A percentile compares a stretch with the other conserved stretches of the same genome.
phyloP scores from a whole-genome alignment of 2,888 invertebrate genomes.

The Drosophila fungiperda region DNA sequence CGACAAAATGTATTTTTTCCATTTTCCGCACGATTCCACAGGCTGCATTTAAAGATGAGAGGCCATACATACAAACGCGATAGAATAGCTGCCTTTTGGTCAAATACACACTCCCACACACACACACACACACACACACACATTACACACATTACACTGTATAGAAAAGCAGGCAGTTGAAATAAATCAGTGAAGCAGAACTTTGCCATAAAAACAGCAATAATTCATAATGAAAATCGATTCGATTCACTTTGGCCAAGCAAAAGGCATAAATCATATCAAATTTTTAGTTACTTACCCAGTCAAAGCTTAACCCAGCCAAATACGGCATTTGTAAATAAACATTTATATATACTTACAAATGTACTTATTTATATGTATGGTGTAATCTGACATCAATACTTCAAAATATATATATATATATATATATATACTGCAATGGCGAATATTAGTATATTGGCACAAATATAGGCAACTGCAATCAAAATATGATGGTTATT shows the following conservation, averaged over 20 bases:
- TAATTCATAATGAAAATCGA: constrained; percentile 75
- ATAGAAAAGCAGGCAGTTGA: constrained; percentile 34
- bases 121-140: background rate
- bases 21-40: constrained; percentile 77
- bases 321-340: constrained; percentile 36
- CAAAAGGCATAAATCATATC: constrained; percentile 64
- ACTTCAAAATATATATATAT: constrained; percentile 25
- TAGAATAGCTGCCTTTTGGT: constrained; percentile 48
- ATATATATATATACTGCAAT: background rate
- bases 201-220: constrained; percentile 71
- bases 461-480: background rate
- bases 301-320: constrained; percentile 39
- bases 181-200: constrained; percentile 71
- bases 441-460: background rate
- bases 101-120: constrained; percentile 21
- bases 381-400: constrained; percentile 27
- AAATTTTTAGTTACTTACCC: constrained; percentile 54
- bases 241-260: constrained; percentile 68
- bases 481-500: constrained; percentile 9
- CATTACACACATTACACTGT: constrained; percentile 1
- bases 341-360: constrained; percentile 3
- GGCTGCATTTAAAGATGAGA: constrained; percentile 66
- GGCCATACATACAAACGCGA: constrained; percentile 41
- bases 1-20: constrained; percentile 62
- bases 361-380: background rate